Evolutionary conservation across 2,888 invertebrate genomes (phyloP).

Genomic region (Dexiosoma caninum): DNA sequence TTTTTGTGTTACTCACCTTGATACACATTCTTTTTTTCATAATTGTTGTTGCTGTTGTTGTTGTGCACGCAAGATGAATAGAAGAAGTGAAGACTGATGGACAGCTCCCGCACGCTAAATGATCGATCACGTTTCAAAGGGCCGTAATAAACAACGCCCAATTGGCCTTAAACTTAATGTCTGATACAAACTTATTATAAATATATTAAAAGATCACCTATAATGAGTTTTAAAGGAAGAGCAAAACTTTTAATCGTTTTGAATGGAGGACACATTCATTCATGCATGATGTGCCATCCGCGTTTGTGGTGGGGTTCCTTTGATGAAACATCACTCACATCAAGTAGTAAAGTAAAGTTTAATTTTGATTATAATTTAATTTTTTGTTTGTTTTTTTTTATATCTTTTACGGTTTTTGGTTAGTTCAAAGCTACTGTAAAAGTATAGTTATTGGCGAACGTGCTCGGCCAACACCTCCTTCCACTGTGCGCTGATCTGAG

Average conservation of each 20-base stretch:
- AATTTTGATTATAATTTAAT: conserved; percentile 51
- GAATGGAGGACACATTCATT: neutral
- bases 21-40: neutral
- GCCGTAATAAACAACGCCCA: conserved; percentile 64
- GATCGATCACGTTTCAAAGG: conserved; percentile 67
- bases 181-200: conserved; percentile 58
- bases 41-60: neutral
- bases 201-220: conserved; percentile 66
- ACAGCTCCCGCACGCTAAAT: conserved; percentile 68
- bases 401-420: neutral
- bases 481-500: neutral
- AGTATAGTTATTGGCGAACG: conserved; percentile 34
- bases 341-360: conserved; percentile 30
- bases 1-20: too few relatives aligned
- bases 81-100: conserved; percentile 61
- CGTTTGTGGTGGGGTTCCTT: conserved; percentile 7
- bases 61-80: conserved; percentile 28
- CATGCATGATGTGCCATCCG: too few relatives aligned
- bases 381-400: too few relatives aligned
- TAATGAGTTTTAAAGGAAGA: conserved; percentile 63
- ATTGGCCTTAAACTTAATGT: conserved; percentile 52
- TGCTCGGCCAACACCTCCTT: conserved; percentile 39
- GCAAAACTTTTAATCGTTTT: neutral
- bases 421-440: conserved; percentile 48
- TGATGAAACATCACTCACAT: conserved; percentile 37